Base-by-base conservation (phyloP, 2,113 vertebrate species). In the Pipra filicauda region DNA sequence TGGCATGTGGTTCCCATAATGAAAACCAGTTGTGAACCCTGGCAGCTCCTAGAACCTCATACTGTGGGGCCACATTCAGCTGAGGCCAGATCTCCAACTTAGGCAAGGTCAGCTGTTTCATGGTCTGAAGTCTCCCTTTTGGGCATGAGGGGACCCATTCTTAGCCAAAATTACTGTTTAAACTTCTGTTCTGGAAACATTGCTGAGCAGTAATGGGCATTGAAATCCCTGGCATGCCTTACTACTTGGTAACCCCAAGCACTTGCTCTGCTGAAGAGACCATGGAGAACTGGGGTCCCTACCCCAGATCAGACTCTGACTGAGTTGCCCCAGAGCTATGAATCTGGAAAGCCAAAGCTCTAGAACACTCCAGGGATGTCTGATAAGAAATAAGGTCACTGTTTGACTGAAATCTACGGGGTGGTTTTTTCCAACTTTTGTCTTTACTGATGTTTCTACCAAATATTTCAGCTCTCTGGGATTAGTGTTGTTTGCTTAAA, bases 181-280 rank as follows among this genome's bases (percentile, higher is more conserved):
- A 82, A 27, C 64, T 44, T 73, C 27, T 64, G 43, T 9, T 64
- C 55, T 85, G 59, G 31, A 67, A 81, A 44, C 23, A 35, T 4
- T 84, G n/a, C 28, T 87, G 49, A 61, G 75, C 30, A 77, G 15
- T 2, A 2, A 43, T 64, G 57, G 75, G 39, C 27, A 8, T 9
- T 73, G 78, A 39, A 93, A 65, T 10, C 18, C 4, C n/a, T 24
- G 20, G 28, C 5, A 11, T 24, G 16, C 57, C 44, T 55, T 67
- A n/a, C 8, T 82, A 8, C 51, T 46, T 44, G 9, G 20, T 80
- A 64, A 33, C n/a, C 51, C 55, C 64, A 26, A 61, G 16, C 52
- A 26, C 44, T 6, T 0, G 0, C 14, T 19, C 26, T 74, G 46
- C 59, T 77, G 37, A 80, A 35, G 46, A 69, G 20, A n/a, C 4